Conservation (phyloP, 1,140 invertebrate genomes). For the Brachionus angularis region DNA sequence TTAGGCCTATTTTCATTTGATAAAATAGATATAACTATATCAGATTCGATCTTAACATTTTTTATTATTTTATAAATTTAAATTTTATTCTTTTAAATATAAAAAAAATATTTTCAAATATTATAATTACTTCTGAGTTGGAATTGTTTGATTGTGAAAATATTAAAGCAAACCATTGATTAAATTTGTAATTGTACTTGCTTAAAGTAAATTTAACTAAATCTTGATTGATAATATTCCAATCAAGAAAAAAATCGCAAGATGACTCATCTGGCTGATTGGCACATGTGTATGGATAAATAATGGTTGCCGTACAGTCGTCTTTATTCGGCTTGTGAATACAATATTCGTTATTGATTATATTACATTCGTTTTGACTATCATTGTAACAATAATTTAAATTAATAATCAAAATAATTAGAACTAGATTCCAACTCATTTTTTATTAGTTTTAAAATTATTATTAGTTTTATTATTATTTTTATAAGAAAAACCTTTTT, state of each 20-base stretch:
- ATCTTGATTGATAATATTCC: conserved; percentile 3
- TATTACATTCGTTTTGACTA: conserved; percentile 2
- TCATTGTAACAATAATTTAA: too few species aligned
- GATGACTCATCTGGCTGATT: conserved; percentile 12
- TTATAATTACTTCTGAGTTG: background rate
- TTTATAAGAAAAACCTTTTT: too few species aligned
- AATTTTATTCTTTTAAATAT: background rate
- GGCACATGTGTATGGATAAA: conserved; percentile 30
- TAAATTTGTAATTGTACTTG: conserved; percentile 27
- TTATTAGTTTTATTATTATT: too few species aligned
- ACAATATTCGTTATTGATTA: conserved; percentile 25
- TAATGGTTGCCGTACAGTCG: conserved; percentile 22
- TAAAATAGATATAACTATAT: conserved; percentile 16
- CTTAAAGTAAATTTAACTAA: conserved; percentile 29
- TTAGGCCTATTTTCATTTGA: background rate
- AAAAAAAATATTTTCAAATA: background rate
- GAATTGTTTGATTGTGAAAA: conserved; percentile 30
- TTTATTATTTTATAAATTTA: conserved; percentile 5
- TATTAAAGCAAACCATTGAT: conserved; percentile 41
- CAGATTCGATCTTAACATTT: conserved; percentile 1
- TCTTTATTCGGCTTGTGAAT: conserved; percentile 27
- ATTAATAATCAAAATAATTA: too few species aligned
- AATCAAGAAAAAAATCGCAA: conserved; percentile 41
- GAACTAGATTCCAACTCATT: too few species aligned
- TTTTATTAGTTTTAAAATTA: too few species aligned